Percentiles rank a stretch among this genome's conserved stretches.
These are phyloP conservation scores for Xanthia togata DNA, from an alignment of 2,888 invertebrate species.

Conservation along the genomic window DNA sequence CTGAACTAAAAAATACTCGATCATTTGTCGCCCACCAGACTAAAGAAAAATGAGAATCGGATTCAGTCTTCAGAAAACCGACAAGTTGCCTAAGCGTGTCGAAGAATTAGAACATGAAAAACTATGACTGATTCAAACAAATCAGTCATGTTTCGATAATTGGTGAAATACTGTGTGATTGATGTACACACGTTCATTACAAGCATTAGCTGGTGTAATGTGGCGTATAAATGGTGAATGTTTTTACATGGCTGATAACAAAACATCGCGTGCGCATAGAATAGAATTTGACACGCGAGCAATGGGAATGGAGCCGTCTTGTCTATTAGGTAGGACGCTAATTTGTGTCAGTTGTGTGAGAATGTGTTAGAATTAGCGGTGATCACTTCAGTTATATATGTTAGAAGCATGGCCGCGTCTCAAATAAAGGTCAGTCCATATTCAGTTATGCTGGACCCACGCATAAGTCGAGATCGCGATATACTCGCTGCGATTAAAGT, in stretches of 20 bases:
- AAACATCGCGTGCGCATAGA: constrained; percentile 59
- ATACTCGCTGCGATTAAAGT: neutral
- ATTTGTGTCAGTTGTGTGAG: constrained; percentile 47
- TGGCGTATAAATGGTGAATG: constrained; percentile 51
- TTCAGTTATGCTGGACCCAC: neutral
- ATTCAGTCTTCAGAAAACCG: constrained; percentile 14
- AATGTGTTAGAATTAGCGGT: constrained; percentile 39
- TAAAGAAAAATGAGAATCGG: constrained; percentile 4
- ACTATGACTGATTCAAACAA: constrained; percentile 26
- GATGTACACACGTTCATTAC: constrained; percentile 25
- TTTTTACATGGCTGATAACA: constrained; percentile 52
- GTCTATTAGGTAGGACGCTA: constrained; percentile 51
- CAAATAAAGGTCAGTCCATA: constrained; percentile 2
- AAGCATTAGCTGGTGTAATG: constrained; percentile 48
- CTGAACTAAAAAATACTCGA: constrained; percentile 15
- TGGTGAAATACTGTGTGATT: constrained; percentile 17
- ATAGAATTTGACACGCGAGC: constrained; percentile 59
- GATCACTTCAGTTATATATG: constrained; percentile 19
- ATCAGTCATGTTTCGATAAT: constrained; percentile 33
- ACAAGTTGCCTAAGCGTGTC: constrained; percentile 5
- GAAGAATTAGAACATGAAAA: constrained; percentile 24
- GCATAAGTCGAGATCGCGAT: neutral
- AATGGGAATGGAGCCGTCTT: constrained; percentile 47
- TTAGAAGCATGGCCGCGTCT: neutral
- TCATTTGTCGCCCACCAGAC: constrained; percentile 17